Evolutionary conservation across 1,140 invertebrate species (phyloP).

Genomic region (Conus betulinus): DNA sequence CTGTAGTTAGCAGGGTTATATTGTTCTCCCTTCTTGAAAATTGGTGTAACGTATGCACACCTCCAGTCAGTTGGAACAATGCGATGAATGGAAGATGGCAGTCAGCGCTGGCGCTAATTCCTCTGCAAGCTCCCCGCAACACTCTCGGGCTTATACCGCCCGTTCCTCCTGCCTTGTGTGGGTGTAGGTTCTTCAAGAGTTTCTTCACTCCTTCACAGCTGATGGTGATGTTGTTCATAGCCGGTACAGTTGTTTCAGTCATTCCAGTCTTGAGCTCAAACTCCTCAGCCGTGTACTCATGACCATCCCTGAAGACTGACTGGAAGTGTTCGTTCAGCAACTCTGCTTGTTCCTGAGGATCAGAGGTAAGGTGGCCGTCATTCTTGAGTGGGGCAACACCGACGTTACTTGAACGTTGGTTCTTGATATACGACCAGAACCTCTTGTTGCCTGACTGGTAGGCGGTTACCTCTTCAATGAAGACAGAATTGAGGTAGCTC

Average conservation of each 20-base stretch:
- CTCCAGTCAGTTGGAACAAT: too few species aligned
- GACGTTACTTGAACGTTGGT: conserved; percentile 5
- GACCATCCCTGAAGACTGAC: background rate
- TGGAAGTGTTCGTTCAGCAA: too few species aligned
- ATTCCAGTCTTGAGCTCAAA: background rate
- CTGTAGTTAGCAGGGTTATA: too few species aligned
- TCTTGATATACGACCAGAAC: conserved; percentile 38
- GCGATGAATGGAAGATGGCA: too few species aligned
- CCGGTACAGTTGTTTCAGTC: background rate
- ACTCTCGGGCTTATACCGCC: too few species aligned
- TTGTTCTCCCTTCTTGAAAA: too few species aligned
- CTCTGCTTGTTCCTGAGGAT: background rate
- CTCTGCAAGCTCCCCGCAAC: too few species aligned
- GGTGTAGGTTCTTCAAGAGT: too few species aligned
- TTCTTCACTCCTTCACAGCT: too few species aligned
- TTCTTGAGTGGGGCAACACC: conserved; percentile 18
- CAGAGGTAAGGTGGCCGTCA: background rate
- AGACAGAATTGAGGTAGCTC: background rate
- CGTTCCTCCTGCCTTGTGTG: too few species aligned
- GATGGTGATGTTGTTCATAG: background rate
- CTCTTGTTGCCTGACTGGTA: background rate
- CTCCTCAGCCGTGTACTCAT: background rate
- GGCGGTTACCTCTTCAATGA: background rate
- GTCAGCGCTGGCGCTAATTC: too few species aligned
- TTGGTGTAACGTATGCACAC: too few species aligned